Evolutionary conservation across 2,113 vertebrate genomes (phyloP).

Genomic region (Sarotherodon lohbergeri): DNA sequence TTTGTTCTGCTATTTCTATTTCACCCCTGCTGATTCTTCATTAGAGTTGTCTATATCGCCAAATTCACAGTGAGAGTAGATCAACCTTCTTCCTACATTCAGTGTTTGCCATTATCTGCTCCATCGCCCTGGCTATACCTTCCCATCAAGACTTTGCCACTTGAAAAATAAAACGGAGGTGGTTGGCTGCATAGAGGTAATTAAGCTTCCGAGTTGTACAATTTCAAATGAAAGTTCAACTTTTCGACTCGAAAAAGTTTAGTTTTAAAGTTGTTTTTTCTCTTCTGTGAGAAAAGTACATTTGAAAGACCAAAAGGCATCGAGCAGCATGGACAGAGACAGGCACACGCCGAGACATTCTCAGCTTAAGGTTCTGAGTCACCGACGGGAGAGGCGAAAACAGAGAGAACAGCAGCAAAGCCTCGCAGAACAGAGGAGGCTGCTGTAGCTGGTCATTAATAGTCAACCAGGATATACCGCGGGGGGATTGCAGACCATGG

Average conservation of each 20-base stretch:
- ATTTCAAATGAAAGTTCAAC: slow-evolving; percentile 1
- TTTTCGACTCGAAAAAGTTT: neutral
- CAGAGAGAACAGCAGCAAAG: slow-evolving; percentile 10
- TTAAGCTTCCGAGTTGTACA: neutral
- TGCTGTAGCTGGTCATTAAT: slow-evolving; percentile 65
- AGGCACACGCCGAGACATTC: neutral
- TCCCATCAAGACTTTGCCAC: neutral
- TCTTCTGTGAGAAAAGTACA: neutral
- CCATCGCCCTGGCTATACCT: neutral
- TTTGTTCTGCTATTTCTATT: slow-evolving; percentile 23
- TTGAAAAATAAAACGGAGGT: neutral
- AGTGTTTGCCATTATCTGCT: slow-evolving; percentile 48
- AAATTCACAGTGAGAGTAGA: slow-evolving; percentile 10
- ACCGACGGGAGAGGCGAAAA: neutral
- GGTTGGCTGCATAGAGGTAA: neutral
- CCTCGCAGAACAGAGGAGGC: slow-evolving; percentile 16
- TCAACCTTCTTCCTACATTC: slow-evolving; percentile 21
- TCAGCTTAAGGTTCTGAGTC: slow-evolving; percentile 22
- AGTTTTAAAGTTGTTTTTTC: neutral
- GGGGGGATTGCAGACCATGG: slow-evolving; percentile 54
- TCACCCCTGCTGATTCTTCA: slow-evolving; percentile 47
- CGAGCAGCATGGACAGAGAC: neutral
- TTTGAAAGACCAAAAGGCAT: slow-evolving; percentile 20
- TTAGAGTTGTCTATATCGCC: slow-evolving; percentile 8
- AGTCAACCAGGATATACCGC: slow-evolving; percentile 64